Conservation (phyloP, 2,797 vertebrate genomes). For the Morus bassanus region DNA sequence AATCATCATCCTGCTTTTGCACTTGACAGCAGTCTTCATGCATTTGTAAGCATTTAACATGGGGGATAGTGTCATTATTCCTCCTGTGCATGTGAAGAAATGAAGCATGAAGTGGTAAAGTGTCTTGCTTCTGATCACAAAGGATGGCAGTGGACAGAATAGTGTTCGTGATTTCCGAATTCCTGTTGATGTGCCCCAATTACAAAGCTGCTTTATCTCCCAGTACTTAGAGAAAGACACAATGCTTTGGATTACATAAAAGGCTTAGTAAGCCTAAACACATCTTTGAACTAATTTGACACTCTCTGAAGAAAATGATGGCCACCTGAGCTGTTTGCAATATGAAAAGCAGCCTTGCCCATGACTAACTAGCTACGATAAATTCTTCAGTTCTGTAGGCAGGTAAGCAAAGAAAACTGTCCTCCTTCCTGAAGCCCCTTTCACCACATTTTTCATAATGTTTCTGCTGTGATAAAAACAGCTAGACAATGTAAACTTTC, state of each 20-base stretch:
- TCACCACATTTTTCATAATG: neutral
- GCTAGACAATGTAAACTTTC: neutral
- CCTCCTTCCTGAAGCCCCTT: neutral
- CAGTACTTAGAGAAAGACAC: neutral
- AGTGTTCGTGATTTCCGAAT: neutral
- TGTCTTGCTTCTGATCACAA: neutral
- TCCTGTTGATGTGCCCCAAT: neutral
- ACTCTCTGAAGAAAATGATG: neutral
- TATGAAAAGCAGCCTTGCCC: neutral
- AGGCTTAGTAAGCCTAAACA: neutral
- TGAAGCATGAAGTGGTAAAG: fast-evolving
- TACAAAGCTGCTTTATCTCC: neutral
- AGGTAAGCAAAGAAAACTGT: neutral
- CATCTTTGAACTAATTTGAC: neutral
- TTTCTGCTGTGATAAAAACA: neutral
- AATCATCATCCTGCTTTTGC: neutral
- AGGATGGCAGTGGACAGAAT: neutral
- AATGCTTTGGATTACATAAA: neutral
- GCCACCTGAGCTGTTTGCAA: neutral
- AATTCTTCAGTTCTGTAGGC: neutral
- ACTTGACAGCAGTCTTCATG: neutral
- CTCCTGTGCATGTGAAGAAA: neutral
- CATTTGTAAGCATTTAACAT: neutral
- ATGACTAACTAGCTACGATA: neutral
- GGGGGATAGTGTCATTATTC: neutral